Percentiles rank a stretch among this genome's conserved stretches.
These are phyloP conservation scores for Drosophila tropicalis DNA, from an alignment of 1,140 invertebrate genomes.

Conservation along the genomic window DNA sequence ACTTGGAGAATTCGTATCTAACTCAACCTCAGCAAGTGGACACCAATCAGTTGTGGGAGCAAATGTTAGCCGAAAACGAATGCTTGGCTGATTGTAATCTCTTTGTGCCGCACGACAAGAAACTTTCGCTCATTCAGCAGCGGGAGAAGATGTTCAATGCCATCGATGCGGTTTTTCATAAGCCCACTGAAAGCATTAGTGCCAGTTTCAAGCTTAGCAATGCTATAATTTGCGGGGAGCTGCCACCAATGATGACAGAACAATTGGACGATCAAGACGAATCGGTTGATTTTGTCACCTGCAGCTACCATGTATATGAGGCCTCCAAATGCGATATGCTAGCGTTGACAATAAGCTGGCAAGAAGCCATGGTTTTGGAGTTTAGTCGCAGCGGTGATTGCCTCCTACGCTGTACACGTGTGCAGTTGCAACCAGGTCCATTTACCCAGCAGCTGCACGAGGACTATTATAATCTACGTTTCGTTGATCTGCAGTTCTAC, in stretches of 20 bases:
- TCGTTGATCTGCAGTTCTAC: slow-evolving; percentile 88
- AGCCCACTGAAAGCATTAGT: slow-evolving; percentile 87
- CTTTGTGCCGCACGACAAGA: slow-evolving; percentile 90
- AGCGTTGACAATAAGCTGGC: slow-evolving; percentile 58
- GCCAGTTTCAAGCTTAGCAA: slow-evolving; percentile 85
- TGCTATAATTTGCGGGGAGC: slow-evolving; percentile 84
- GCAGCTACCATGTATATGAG: slow-evolving; percentile 68
- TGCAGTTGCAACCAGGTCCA: slow-evolving; percentile 73
- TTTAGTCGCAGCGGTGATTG: slow-evolving; percentile 52
- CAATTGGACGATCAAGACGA: slow-evolving; percentile 36
- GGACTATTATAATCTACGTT: slow-evolving; percentile 75
- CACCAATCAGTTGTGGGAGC: slow-evolving; percentile 89
- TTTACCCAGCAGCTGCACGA: slow-evolving; percentile 64
- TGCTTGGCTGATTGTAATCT: slow-evolving; percentile 88
- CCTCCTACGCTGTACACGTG: slow-evolving; percentile 55
- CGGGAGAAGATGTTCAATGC: slow-evolving; percentile 88
- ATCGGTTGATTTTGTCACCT: slow-evolving; percentile 73
- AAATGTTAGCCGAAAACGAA: slow-evolving; percentile 89
- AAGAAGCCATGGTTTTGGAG: slow-evolving; percentile 71
- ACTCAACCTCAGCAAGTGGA: slow-evolving; percentile 86
- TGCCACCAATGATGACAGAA: slow-evolving; percentile 53
- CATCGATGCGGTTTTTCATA: slow-evolving; percentile 88
- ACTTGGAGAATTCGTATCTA: slow-evolving; percentile 88
- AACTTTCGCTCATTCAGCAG: slow-evolving; percentile 92
- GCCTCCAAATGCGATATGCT: slow-evolving; percentile 58